Conservation (phyloP, 1,140 invertebrate genomes). For the Cataglyphis hispanica region DNA sequence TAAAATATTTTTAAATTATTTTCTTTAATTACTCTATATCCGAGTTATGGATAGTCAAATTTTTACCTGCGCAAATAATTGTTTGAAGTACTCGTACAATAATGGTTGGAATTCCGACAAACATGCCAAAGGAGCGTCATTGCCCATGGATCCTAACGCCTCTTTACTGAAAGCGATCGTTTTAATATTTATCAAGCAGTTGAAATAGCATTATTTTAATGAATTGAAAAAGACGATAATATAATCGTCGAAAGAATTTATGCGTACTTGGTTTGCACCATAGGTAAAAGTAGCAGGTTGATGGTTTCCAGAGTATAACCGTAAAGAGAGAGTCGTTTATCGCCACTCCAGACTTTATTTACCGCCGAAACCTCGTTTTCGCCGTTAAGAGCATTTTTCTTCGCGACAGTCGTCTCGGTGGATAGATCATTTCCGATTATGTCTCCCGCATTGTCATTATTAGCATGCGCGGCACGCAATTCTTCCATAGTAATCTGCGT, state of each 20-base stretch:
- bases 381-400: slow-evolving; percentile 69
- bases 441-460: neutral
- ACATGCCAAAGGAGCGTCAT: slow-evolving; percentile 98
- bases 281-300: slow-evolving; percentile 96
- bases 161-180: slow-evolving; percentile 93
- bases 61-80: slow-evolving; percentile 97
- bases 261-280: slow-evolving; percentile 97
- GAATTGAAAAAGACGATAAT: neutral
- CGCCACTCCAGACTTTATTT: slow-evolving; percentile 89
- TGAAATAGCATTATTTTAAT: neutral
- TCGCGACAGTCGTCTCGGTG: slow-evolving; percentile 68
- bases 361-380: slow-evolving; percentile 81
- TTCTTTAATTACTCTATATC: slow-evolving; percentile 14
- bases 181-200: slow-evolving; percentile 18
- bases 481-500: slow-evolving; percentile 91
- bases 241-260: slow-evolving; percentile 44
- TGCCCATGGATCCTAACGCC: slow-evolving; percentile 99
- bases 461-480: slow-evolving; percentile 87
- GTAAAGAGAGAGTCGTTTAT: slow-evolving; percentile 95
- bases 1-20: neutral
- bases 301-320: slow-evolving; percentile 98
- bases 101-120: slow-evolving; percentile 97
- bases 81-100: slow-evolving; percentile 99
- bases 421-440: slow-evolving; percentile 72
- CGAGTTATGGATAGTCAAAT: neutral